These are phyloP conservation scores for Astropecten irregularis DNA, from an alignment of 53 echinoderm and acorn worm species.

Conservation along the genomic window DNA sequence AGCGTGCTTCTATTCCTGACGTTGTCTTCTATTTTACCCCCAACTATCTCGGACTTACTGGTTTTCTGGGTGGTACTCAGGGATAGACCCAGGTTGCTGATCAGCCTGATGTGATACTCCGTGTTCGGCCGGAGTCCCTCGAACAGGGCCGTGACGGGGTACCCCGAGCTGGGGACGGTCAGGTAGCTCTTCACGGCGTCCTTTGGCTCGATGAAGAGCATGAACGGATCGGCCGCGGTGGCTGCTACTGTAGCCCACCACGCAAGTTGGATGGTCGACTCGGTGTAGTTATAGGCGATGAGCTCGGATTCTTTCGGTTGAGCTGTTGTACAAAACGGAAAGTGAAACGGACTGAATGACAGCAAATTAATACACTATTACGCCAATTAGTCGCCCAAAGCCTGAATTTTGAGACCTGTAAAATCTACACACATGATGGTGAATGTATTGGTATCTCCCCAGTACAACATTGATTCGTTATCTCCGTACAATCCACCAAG, in stretches of 20 bases:
- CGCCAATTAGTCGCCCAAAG: too few species aligned
- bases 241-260: neutral
- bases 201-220: constrained; percentile 17
- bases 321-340: too few species aligned
- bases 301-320: constrained; percentile 8
- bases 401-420: too few species aligned
- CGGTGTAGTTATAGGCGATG: constrained; percentile 35
- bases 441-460: too few species aligned
- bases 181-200: constrained; percentile 12
- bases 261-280: constrained; percentile 18
- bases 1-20: too few species aligned
- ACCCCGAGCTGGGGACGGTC: neutral
- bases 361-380: too few species aligned
- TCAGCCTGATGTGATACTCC: constrained; percentile 16
- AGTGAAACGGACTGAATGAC: too few species aligned
- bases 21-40: too few species aligned
- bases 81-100: constrained; percentile 23
- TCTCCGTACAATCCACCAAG: too few species aligned
- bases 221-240: neutral
- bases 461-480: too few species aligned
- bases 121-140: constrained; percentile 27
- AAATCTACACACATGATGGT: too few species aligned
- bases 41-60: constrained; percentile 29
- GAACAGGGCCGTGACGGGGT: neutral
- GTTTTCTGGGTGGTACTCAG: constrained; percentile 21